Evolutionary conservation across 2,888 invertebrate genomes (phyloP).

Genomic region (Coelogynopora nodosa): DNA sequence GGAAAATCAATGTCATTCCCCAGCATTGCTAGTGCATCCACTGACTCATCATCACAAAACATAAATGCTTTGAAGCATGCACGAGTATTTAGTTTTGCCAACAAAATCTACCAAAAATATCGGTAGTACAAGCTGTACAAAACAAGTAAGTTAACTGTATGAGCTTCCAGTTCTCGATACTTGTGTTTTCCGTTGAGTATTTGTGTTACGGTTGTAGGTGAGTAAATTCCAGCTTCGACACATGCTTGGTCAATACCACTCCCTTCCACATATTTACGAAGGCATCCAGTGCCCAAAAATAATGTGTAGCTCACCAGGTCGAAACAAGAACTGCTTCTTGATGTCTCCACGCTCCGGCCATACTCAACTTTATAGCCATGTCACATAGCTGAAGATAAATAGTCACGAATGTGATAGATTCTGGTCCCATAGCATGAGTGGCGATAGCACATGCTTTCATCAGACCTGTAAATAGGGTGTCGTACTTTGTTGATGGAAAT

Average conservation of each 20-base stretch:
- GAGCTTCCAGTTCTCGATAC: conserved; percentile 37
- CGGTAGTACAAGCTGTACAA: conserved; percentile 42
- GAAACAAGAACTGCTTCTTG: conserved; percentile 38
- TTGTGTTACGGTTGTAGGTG: conserved; percentile 44
- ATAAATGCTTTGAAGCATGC: too few relatives aligned
- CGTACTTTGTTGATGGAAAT: conserved; percentile 14
- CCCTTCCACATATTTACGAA: conserved; percentile 12
- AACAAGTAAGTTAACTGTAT: conserved; percentile 36
- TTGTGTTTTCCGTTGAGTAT: conserved; percentile 43
- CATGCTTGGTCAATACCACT: conserved; percentile 5
- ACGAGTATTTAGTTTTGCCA: too few relatives aligned
- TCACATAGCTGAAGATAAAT: conserved; percentile 30
- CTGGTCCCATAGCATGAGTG: conserved; percentile 39
- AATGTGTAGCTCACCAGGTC: background rate
- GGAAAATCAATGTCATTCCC: too few relatives aligned
- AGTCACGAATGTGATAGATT: conserved; percentile 35
- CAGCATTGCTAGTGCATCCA: too few relatives aligned
- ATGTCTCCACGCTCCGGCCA: background rate
- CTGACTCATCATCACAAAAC: too few relatives aligned
- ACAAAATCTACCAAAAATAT: conserved; percentile 34
- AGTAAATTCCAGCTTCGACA: conserved; percentile 40
- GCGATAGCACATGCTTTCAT: conserved; percentile 39
- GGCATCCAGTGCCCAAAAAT: background rate
- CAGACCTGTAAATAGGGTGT: conserved; percentile 33
- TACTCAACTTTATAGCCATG: conserved; percentile 10